Conservation (phyloP, 2,888 invertebrate genomes). For the Fragum sueziense region DNA sequence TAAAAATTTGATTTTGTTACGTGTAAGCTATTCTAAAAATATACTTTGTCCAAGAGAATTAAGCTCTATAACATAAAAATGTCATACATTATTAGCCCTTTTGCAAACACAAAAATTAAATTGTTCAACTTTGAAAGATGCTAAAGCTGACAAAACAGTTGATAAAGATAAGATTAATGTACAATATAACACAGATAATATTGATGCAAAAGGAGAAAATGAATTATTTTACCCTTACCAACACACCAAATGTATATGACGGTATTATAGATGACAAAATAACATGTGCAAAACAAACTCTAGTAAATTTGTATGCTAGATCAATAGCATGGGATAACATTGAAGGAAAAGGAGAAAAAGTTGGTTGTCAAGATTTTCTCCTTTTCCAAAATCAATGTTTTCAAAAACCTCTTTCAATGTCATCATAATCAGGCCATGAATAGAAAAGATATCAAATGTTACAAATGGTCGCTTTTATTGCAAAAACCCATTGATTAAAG, state of each 20-base stretch:
- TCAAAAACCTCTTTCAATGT: neutral
- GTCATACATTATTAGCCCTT: neutral
- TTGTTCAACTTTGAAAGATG: neutral
- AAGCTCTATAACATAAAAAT: too few relatives aligned
- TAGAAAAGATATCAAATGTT: neutral
- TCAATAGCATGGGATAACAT: neutral
- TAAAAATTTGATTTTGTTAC: too few relatives aligned
- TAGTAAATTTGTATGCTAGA: too few relatives aligned
- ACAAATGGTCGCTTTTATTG: neutral
- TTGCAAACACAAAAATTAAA: neutral
- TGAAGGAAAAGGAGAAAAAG: conserved; percentile 7
- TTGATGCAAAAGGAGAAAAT: too few relatives aligned
- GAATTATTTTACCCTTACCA: neutral
- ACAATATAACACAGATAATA: too few relatives aligned
- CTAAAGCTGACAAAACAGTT: neutral
- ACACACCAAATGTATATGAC: neutral
- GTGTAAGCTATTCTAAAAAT: too few relatives aligned
- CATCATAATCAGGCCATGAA: neutral
- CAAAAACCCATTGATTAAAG: neutral
- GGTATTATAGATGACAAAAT: neutral
- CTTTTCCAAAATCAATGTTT: conserved; percentile 6
- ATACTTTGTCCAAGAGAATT: too few relatives aligned
- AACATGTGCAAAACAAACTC: neutral
- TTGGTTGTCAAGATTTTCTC: neutral
- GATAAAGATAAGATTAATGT: too few relatives aligned